Conservation (phyloP, 2,888 invertebrate species). For the Coelopa pilipes region DNA sequence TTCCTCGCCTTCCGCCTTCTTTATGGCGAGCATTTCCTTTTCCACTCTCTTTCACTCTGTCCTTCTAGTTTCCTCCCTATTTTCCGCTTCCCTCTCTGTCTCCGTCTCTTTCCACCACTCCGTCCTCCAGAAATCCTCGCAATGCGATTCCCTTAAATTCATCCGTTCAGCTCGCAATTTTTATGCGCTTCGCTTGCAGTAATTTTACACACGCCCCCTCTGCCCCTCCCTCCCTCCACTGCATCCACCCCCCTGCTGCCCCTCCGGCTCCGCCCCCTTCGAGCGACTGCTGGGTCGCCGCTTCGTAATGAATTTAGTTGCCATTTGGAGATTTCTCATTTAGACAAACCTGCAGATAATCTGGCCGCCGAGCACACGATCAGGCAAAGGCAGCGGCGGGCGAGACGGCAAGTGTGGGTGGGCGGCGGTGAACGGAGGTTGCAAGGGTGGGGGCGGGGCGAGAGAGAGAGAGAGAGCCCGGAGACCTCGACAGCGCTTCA, state of each 20-base stretch:
- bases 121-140: neutral
- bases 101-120: neutral
- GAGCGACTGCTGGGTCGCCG: neutral
- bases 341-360: slow-evolving; percentile 40
- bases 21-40: too few species aligned
- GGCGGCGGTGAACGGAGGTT: too few species aligned
- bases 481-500: slow-evolving; percentile 13
- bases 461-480: neutral
- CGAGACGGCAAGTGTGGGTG: neutral
- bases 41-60: too few species aligned
- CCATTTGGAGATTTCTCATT: slow-evolving; percentile 41
- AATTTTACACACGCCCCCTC: neutral
- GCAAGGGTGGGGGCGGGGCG: too few species aligned
- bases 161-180: too few species aligned
- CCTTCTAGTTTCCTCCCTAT: too few species aligned
- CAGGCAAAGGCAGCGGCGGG: neutral
- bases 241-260: neutral
- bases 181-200: neutral
- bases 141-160: neutral
- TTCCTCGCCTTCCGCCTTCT: too few species aligned
- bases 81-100: neutral
- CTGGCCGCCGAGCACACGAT: slow-evolving; percentile 7
- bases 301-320: slow-evolving; percentile 39
- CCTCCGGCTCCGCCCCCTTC: too few species aligned
- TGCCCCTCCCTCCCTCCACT: neutral